Percentiles rank a stretch among this genome's conserved stretches.
phyloP scores from a whole-genome alignment of 2,113 vertebrate genomes.

The Coreoperca whiteheadi region DNA sequence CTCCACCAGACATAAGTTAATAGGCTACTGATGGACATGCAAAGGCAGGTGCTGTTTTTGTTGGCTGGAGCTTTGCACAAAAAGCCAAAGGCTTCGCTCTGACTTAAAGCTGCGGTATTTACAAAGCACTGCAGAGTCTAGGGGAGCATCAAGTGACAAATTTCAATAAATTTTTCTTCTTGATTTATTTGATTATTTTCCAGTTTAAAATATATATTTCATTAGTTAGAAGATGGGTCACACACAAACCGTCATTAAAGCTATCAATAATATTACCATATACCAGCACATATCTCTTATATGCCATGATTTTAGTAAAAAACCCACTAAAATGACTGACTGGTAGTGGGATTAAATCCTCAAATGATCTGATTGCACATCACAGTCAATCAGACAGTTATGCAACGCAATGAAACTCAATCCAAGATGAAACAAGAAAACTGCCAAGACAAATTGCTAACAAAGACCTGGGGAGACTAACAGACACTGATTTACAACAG shows the following conservation, averaged over 20 bases:
- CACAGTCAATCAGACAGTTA: conserved; percentile 62
- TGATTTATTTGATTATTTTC: neutral
- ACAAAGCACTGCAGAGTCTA: conserved; percentile 16
- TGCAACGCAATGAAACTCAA: conserved; percentile 63
- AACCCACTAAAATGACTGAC: conserved; percentile 13
- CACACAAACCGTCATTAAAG: neutral
- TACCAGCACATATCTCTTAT: neutral
- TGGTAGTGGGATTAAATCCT: conserved; percentile 26
- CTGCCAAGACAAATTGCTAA: conserved; percentile 77
- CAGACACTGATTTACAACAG: conserved; percentile 79
- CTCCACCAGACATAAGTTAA: conserved; percentile 72
- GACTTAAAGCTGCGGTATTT: conserved; percentile 35
- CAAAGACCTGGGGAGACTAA: conserved; percentile 76
- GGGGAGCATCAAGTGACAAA: neutral
- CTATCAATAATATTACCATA: neutral
- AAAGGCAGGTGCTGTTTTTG: conserved; percentile 77
- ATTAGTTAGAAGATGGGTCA: neutral
- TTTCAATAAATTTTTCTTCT: neutral
- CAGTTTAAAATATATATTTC: neutral
- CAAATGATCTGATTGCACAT: conserved; percentile 45
- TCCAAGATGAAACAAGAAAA: conserved; percentile 76
- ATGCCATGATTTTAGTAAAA: neutral
- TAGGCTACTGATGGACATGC: conserved; percentile 77
- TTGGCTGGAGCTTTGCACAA: conserved; percentile 46
- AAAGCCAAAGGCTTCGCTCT: conserved; percentile 44